Evolutionary conservation across 2,888 invertebrate species (phyloP).

Genomic region (Plebejus anna): DNA sequence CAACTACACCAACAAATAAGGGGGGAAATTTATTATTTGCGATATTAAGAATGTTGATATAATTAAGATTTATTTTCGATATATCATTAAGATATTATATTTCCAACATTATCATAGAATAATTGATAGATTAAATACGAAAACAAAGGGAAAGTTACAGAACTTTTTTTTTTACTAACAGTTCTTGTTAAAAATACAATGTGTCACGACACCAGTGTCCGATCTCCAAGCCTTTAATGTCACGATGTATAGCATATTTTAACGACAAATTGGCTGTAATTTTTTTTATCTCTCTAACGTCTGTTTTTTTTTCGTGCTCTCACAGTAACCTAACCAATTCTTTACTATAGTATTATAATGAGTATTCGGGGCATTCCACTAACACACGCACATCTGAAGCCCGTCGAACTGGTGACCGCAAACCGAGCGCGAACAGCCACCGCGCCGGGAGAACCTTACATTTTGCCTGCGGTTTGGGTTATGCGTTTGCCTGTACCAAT

Average conservation of each 20-base stretch:
- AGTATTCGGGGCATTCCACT: not conserved
- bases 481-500: not conserved
- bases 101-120: not conserved
- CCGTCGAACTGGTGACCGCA: conserved; percentile 5
- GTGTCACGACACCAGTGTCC: too few species aligned
- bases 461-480: conserved; percentile 2
- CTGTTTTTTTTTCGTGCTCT: too few species aligned
- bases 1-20: conserved; percentile 33
- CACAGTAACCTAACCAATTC: too few species aligned
- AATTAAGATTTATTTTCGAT: conserved; percentile 11
- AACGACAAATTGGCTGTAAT: too few species aligned
- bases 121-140: not conserved
- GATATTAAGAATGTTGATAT: conserved; percentile 20
- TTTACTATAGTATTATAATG: not conserved
- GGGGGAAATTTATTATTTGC: conserved; percentile 18
- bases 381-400: not conserved
- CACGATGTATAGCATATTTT: too few species aligned
- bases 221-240: too few species aligned
- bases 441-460: not conserved
- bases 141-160: not conserved
- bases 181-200: too few species aligned
- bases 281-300: too few species aligned
- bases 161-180: not conserved
- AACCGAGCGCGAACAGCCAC: not conserved
- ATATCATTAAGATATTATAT: not conserved